Conservation (phyloP, 1,140 invertebrate genomes). For the Brachionus plicatilis region DNA sequence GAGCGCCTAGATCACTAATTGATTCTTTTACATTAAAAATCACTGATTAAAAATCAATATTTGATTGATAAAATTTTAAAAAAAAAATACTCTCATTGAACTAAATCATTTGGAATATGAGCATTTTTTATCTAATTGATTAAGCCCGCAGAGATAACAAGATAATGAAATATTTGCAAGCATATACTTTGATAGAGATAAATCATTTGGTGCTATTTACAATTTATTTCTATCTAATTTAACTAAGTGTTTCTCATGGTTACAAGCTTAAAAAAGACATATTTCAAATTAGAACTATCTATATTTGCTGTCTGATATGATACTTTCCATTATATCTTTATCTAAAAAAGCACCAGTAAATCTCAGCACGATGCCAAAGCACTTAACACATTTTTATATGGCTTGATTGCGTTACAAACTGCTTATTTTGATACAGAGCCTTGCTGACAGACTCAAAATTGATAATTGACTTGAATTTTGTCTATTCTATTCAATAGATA, state of each 20-base stretch:
- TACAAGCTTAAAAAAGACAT: not conserved
- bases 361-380: constrained; percentile 18
- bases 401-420: constrained; percentile 27
- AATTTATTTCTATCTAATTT: constrained; percentile 8
- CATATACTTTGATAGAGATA: not conserved
- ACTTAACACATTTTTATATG: constrained; percentile 35
- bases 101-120: constrained; percentile 35
- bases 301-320: not conserved
- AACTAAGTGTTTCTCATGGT: constrained; percentile 29
- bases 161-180: constrained; percentile 5
- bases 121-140: constrained; percentile 31
- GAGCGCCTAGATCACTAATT: not conserved
- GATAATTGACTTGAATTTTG: constrained; percentile 23
- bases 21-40: not conserved
- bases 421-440: not conserved
- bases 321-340: constrained; percentile 14
- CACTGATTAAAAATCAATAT: constrained; percentile 28
- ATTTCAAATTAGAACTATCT: not conserved
- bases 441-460: not conserved
- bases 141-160: not conserved
- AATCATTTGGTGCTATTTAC: constrained; percentile 1
- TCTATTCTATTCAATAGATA: not conserved
- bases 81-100: not conserved
- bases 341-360: not conserved
- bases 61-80: constrained; percentile 30